A percentile compares a stretch with the other conserved stretches of the same genome.
Conservation (phyloP, 2,888 invertebrate species). For the Lottia scabra region DNA sequence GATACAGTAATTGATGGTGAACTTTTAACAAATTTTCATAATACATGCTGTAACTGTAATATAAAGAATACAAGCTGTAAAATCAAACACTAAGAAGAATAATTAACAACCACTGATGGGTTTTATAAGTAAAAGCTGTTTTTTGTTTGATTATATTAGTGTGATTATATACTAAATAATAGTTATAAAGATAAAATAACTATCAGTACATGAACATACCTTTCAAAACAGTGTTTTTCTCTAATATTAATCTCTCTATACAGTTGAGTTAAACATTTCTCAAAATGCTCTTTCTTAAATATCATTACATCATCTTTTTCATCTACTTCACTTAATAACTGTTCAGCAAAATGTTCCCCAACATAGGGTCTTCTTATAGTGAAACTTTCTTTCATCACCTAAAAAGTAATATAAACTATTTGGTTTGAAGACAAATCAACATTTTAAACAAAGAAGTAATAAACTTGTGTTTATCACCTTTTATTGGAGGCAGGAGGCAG, state of each 20-base stretch:
- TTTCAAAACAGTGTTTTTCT: conserved; percentile 65
- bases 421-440: too few relatives aligned
- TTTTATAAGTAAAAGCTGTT: too few relatives aligned
- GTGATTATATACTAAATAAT: too few relatives aligned
- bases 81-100: too few relatives aligned
- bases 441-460: too few relatives aligned
- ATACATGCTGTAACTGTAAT: conserved; percentile 64
- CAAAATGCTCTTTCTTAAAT: conserved; percentile 58
- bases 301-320: conserved; percentile 50
- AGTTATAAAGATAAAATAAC: too few relatives aligned
- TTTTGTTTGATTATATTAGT: too few relatives aligned
- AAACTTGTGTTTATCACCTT: too few relatives aligned
- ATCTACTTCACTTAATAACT: conserved; percentile 48
- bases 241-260: conserved; percentile 61
- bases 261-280: conserved; percentile 56
- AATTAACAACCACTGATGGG: too few relatives aligned
- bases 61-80: too few relatives aligned
- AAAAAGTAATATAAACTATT: background rate
- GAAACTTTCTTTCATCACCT: conserved; percentile 68
- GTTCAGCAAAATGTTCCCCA: conserved; percentile 61
- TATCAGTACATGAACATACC: conserved; percentile 33
- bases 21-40: conserved; percentile 66
- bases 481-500: too few relatives aligned
- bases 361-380: conserved; percentile 65
- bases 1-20: conserved; percentile 64